Conservation (phyloP, 1,140 invertebrate species). For the Chelonus insularis region DNA sequence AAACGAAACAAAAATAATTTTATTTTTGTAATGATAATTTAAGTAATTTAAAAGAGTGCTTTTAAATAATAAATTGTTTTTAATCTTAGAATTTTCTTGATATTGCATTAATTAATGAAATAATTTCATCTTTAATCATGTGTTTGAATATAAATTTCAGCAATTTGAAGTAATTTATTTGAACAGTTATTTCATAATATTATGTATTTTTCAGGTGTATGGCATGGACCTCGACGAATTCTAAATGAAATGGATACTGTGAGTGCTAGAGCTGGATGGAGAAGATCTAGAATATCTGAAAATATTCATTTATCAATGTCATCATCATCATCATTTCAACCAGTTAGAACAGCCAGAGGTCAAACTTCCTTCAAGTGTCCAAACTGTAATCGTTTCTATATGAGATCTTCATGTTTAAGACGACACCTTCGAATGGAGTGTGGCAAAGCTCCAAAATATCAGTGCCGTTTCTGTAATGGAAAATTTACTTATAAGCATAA, state of each 20-base stretch:
- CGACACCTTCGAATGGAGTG: conserved; percentile 62
- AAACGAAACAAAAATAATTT: too few relatives aligned
- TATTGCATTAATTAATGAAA: too few relatives aligned
- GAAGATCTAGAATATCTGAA: conserved; percentile 3
- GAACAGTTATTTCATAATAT: conserved; percentile 40
- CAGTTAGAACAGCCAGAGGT: conserved; percentile 36
- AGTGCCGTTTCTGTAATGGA: conserved; percentile 54
- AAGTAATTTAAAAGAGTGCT: too few relatives aligned
- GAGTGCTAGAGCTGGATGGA: neutral
- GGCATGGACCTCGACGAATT: conserved; percentile 22
- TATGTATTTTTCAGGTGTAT: conserved; percentile 44
- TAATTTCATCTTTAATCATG: too few relatives aligned
- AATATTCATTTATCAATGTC: neutral
- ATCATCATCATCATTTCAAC: conserved; percentile 25
- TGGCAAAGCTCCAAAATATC: conserved; percentile 54
- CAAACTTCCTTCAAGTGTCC: conserved; percentile 57
- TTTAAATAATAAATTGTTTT: too few relatives aligned
- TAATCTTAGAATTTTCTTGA: too few relatives aligned
- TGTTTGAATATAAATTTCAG: too few relatives aligned
- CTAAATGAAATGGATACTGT: neutral
- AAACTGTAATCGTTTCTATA: conserved; percentile 63
- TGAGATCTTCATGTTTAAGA: conserved; percentile 61
- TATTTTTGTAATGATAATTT: too few relatives aligned
- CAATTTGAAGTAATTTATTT: too few relatives aligned
- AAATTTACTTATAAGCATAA: conserved; percentile 53